phyloP scores from a whole-genome alignment of 2,888 invertebrate genomes.

The Eulithis prunata region DNA sequence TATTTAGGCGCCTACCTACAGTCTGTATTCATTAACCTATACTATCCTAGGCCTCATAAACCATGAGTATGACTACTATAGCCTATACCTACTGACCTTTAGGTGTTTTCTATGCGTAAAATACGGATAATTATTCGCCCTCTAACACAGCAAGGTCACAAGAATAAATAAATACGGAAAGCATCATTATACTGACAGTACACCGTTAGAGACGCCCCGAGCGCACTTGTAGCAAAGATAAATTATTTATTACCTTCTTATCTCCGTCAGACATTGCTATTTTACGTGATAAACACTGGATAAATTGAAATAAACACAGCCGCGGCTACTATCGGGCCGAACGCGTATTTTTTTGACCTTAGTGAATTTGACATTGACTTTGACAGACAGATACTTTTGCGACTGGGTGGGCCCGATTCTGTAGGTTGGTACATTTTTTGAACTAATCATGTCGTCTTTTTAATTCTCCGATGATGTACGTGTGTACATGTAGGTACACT shows the following conservation, averaged over 20 bases:
- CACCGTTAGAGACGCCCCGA: conserved; percentile 28
- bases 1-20: not conserved
- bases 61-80: conserved; percentile 2
- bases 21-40: no score
- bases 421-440: no score
- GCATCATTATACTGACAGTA: conserved; percentile 43
- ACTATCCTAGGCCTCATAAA: not conserved
- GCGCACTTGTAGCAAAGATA: conserved; percentile 53
- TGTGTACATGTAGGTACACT: no score
- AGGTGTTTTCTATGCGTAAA: conserved; percentile 31
- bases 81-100: conserved; percentile 2
- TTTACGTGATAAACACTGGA: conserved; percentile 50
- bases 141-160: conserved; percentile 67
- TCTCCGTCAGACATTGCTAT: conserved; percentile 67
- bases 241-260: conserved; percentile 71
- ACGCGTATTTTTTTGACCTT: conserved; percentile 33
- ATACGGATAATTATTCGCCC: conserved; percentile 56
- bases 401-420: no score
- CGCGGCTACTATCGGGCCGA: conserved; percentile 14
- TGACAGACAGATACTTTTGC: not conserved
- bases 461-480: no score
- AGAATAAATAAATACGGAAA: conserved; percentile 59
- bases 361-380: conserved; percentile 6
- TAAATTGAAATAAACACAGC: conserved; percentile 40
- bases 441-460: no score